Conservation (phyloP, 2,113 vertebrate species). For the Seriola quinqueradiata region DNA sequence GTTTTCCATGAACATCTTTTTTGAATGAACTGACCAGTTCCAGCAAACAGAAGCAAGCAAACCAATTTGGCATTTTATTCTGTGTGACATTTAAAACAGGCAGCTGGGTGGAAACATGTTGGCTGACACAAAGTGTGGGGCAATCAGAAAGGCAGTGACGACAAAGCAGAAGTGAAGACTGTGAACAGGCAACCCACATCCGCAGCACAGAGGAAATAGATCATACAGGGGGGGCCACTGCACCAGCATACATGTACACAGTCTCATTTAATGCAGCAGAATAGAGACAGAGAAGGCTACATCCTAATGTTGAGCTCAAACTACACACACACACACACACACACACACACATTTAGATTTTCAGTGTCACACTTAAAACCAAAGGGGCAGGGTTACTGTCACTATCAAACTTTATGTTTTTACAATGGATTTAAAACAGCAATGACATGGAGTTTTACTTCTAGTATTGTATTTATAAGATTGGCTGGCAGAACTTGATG, state of each 20-base stretch:
- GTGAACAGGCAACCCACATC: constrained; percentile 73
- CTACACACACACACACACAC: neutral
- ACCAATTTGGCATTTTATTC: constrained; percentile 1
- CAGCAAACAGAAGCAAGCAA: neutral
- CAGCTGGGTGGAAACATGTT: neutral
- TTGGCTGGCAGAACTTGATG: too few species aligned
- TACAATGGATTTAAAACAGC: neutral
- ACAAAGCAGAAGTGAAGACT: constrained; percentile 72
- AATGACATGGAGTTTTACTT: too few species aligned
- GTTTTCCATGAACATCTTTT: constrained; percentile 23
- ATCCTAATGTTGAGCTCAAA: constrained; percentile 35
- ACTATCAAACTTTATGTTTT: neutral
- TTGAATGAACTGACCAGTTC: neutral
- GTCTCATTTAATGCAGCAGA: constrained; percentile 52
- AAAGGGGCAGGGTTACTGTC: neutral
- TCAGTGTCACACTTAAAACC: constrained; percentile 5
- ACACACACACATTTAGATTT: neutral
- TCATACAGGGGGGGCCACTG: neutral
- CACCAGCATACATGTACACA: constrained; percentile 7
- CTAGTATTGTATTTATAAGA: too few species aligned
- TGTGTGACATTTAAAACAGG: neutral
- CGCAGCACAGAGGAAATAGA: constrained; percentile 68
- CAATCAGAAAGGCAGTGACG: neutral
- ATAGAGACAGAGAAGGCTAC: constrained; percentile 41
- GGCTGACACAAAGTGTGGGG: constrained; percentile 24